phyloP scores from a whole-genome alignment of 2,113 vertebrate species.

The Carollia perspicillata region DNA sequence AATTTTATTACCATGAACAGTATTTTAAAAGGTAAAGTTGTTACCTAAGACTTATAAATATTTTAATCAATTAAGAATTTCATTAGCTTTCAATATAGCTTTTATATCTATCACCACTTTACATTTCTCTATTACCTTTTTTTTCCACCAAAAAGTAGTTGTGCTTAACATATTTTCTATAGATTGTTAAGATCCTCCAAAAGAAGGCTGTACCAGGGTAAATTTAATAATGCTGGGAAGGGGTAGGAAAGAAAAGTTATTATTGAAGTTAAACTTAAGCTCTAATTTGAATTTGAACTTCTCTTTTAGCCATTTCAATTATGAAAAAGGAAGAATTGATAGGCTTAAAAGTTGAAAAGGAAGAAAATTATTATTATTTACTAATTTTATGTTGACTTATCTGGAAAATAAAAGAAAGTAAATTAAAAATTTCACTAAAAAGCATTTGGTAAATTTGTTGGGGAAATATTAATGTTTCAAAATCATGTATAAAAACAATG shows the following conservation, averaged over 20 bases:
- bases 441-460: not conserved
- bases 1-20: not conserved
- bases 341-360: not conserved
- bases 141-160: not conserved
- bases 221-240: not conserved
- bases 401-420: not conserved
- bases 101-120: not conserved
- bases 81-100: not conserved
- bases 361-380: not conserved
- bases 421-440: not conserved
- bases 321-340: not conserved
- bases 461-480: not conserved
- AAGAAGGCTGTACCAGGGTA: not conserved
- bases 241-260: not conserved
- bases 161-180: not conserved
- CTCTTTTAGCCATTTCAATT: not conserved
- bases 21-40: not conserved
- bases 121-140: not conserved
- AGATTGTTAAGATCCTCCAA: not conserved
- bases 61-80: constrained; percentile 35
- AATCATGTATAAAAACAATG: not conserved
- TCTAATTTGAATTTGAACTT: not conserved
- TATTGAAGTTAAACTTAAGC: not conserved
- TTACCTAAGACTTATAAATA: not conserved
- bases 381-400: not conserved